Conservation (phyloP, 2,888 invertebrate genomes). For the Gasteruption jaculator region DNA sequence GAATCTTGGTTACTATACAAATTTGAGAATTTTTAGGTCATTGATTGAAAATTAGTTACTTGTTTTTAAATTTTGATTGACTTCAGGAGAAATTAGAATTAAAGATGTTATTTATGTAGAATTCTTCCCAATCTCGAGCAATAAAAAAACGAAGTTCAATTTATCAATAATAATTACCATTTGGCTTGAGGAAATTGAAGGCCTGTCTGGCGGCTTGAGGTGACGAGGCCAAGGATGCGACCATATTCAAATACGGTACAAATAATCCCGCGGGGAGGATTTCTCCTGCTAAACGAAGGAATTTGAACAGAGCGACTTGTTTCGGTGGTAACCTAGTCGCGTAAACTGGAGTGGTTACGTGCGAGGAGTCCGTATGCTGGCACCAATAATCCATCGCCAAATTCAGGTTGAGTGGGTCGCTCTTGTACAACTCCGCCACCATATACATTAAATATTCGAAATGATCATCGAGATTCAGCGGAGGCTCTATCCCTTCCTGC, state of each 20-base stretch:
- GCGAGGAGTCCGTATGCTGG: conserved; percentile 53
- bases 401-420: conserved; percentile 66
- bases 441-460: conserved; percentile 81
- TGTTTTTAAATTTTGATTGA: no score
- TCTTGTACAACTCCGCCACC: conserved; percentile 72
- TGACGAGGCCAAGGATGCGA: conserved; percentile 75
- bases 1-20: no score
- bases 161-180: conserved; percentile 45
- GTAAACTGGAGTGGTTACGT: conserved; percentile 44
- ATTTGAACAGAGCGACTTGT: conserved; percentile 82
- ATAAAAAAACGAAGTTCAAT: no score
- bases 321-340: conserved; percentile 55
- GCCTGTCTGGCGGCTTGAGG: conserved; percentile 73
- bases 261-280: conserved; percentile 78
- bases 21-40: no score
- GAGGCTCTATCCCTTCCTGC: conserved; percentile 74
- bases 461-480: conserved; percentile 69
- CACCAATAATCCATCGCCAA: conserved; percentile 83
- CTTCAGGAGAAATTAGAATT: neutral
- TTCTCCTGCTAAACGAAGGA: conserved; percentile 84
- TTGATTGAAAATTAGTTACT: no score
- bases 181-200: conserved; percentile 72
- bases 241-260: conserved; percentile 82
- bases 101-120: neutral
- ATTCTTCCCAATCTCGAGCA: no score